These are phyloP conservation scores for Coendou prehensilis DNA, from an alignment of 2,797 vertebrate species.

Conservation along the genomic window DNA sequence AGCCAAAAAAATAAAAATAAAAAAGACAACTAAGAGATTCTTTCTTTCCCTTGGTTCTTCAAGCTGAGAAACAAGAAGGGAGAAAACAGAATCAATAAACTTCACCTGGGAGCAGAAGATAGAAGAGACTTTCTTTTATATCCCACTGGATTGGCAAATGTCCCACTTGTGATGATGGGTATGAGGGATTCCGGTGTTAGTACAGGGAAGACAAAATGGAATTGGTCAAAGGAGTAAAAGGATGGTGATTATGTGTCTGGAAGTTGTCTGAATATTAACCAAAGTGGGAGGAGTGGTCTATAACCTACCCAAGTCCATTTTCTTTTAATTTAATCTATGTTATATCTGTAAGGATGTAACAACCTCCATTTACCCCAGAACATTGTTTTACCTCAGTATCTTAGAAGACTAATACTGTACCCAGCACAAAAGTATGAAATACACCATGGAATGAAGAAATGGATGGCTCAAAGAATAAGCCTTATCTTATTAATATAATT, in stretches of 20 bases:
- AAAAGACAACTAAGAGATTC: not conserved
- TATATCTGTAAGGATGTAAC: not conserved
- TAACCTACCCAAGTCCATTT: not conserved
- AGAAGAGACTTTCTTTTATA: not conserved
- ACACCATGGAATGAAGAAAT: not conserved
- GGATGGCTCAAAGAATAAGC: not conserved
- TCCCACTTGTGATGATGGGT: not conserved
- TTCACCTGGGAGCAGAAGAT: not conserved
- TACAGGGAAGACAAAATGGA: not conserved
- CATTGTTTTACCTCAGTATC: not conserved
- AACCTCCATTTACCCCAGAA: not conserved
- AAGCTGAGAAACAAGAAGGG: slow-evolving; percentile 9
- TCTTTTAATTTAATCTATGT: not conserved
- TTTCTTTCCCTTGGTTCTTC: not conserved
- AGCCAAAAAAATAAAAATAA: not conserved
- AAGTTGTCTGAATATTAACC: not conserved
- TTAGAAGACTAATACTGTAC: not conserved
- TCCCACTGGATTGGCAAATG: not conserved
- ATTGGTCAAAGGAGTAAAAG: not conserved
- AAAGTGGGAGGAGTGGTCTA: not conserved
- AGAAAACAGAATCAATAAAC: not conserved
- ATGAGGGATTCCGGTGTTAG: not conserved
- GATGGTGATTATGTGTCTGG: not conserved
- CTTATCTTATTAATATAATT: not conserved
- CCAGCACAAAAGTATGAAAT: not conserved